Evolutionary conservation across 2,888 invertebrate species (phyloP).

Genomic region (Hirtodrosophila alboralis): DNA sequence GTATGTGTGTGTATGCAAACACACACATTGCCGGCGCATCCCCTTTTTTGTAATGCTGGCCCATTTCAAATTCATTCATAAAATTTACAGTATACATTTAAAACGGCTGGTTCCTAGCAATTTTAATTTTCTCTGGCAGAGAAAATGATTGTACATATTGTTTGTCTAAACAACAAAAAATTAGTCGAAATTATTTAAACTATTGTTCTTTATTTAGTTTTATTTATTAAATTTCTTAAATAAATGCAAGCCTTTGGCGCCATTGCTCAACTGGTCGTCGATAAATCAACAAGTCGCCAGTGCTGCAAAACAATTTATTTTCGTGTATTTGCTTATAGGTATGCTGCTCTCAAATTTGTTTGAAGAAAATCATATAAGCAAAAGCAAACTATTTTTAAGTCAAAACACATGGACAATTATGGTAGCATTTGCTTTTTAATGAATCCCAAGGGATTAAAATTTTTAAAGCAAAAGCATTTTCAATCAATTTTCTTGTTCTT

Average conservation of each 20-base stretch:
- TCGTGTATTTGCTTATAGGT: slow-evolving; percentile 1
- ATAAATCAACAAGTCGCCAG: slow-evolving; percentile 2
- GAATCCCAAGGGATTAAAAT: too few relatives aligned
- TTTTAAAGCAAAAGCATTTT: too few relatives aligned
- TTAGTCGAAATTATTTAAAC: too few relatives aligned
- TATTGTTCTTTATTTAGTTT: too few relatives aligned
- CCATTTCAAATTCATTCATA: slow-evolving; percentile 50
- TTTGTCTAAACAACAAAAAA: not conserved
- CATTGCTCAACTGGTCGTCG: slow-evolving; percentile 14
- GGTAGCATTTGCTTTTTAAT: too few relatives aligned
- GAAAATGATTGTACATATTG: not conserved
- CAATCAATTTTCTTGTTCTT: too few relatives aligned
- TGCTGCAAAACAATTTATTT: slow-evolving; percentile 25
- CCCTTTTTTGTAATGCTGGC: slow-evolving; percentile 31
- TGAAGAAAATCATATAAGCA: too few relatives aligned
- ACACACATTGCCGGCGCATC: slow-evolving; percentile 40
- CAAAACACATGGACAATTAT: too few relatives aligned
- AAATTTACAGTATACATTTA: slow-evolving; percentile 8
- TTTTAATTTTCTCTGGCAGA: not conserved
- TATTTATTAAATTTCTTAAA: not conserved
- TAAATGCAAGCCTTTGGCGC: slow-evolving; percentile 28
- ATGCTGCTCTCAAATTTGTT: not conserved
- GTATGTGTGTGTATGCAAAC: slow-evolving; percentile 9
- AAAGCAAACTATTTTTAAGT: not conserved
- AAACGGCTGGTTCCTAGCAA: not conserved